phyloP scores from a whole-genome alignment of 1,140 invertebrate species.

The Drosophila sp. region DNA sequence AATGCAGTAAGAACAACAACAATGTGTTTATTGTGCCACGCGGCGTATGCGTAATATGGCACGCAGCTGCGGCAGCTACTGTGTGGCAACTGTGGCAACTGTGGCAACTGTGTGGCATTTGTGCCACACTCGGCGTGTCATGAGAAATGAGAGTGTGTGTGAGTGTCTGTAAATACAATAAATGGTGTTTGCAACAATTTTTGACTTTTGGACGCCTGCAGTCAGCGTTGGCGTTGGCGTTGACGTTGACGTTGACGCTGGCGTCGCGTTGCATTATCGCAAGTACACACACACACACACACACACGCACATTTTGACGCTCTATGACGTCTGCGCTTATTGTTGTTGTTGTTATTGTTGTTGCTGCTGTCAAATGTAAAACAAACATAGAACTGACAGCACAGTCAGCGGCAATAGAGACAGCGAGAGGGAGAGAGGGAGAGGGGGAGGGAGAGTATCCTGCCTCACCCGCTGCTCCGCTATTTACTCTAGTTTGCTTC shows the following conservation, averaged over 20 bases:
- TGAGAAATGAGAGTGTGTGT: background rate
- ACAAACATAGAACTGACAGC: constrained; percentile 78
- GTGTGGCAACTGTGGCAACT: constrained; percentile 3
- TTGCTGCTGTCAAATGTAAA: constrained; percentile 71
- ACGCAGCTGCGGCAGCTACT: constrained; percentile 22
- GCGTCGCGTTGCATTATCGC: constrained; percentile 58
- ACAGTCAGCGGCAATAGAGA: constrained; percentile 36
- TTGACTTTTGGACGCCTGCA: constrained; percentile 70
- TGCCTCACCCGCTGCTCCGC: background rate
- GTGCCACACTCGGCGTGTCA: constrained; percentile 24
- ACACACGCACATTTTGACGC: constrained; percentile 2
- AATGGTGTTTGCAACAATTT: constrained; percentile 79
- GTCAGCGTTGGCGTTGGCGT: constrained; percentile 37
- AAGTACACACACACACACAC: constrained; percentile 36
- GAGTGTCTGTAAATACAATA: constrained; percentile 61
- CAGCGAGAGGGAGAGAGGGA: too few species aligned
- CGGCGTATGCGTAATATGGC: constrained; percentile 39
- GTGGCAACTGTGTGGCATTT: constrained; percentile 27
- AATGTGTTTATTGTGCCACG: constrained; percentile 8
- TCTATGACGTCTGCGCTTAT: constrained; percentile 13
- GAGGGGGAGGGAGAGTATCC: too few species aligned
- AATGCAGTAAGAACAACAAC: constrained; percentile 11
- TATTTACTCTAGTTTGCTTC: too few species aligned
- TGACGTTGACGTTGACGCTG: too few species aligned
- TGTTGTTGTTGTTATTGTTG: too few species aligned